Evolutionary conservation across 2,797 vertebrate species (phyloP), one percentile per base, ranked within the genome.

Genomic region (Chelon auratus): DNA sequence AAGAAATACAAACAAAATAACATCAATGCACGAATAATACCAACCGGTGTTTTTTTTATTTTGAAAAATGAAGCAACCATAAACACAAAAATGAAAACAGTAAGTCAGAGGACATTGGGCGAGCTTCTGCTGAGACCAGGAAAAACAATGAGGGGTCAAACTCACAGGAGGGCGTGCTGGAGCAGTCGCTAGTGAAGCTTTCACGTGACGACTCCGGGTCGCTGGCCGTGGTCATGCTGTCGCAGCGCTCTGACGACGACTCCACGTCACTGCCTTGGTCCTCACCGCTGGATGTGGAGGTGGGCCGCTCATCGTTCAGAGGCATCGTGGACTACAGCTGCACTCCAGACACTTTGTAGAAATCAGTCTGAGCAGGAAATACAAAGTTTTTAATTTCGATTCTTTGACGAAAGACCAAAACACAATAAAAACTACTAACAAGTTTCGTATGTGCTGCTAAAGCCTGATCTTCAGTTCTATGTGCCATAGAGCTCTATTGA

Each of bases 91-190:
- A 59, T 7, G 13, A 40, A 76, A 61, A 22, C 43, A 73, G 11
- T 17, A 45, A n/a, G 5, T 36, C 20, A 58, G 20, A 63, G 1
- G 15, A 24, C 9, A 6, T 55, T 3, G 3, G 2, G 13, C 12
- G 63, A 75, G 3, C 0, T 48, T 59, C 53, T 53, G 57, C 13
- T 39, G 6, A 40, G 8, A 18, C 15, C 10, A 43, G 39, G 11
- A 12, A 40, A 43, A 43, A 12, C 12, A 15, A 13, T 13, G 14
- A 43, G 14, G 42, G 18, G 48, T 20, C 48, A 53, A 20, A 86
- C 97, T 96, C 92, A 98, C 97, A 97, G 0, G 95, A 95, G 37
- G 97, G 97, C 0, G 97, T 96, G 86, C 97, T 98, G 78, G 96
- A 97, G 81, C 93, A 93, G 78, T 96, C 95, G 0, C 97, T 98